phyloP scores from a whole-genome alignment of 2,113 vertebrate species.

The Tragelaphus imberbis region DNA sequence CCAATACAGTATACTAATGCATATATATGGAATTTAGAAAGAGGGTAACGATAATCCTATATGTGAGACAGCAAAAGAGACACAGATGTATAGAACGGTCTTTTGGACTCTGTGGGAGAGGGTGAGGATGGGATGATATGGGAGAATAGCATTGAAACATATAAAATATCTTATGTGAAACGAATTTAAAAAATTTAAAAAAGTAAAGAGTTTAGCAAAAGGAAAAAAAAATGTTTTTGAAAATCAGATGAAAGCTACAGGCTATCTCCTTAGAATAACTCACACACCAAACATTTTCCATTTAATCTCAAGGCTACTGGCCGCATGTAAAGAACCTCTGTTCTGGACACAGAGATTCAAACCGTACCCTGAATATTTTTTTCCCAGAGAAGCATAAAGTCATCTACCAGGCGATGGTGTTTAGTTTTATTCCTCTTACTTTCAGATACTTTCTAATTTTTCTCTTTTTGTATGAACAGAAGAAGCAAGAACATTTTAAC shows the following conservation, averaged over 20 bases:
- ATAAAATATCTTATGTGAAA: too few relatives aligned
- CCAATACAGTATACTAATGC: too few relatives aligned
- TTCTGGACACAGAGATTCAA: neutral
- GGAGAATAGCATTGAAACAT: too few relatives aligned
- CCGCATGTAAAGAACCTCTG: fast-evolving
- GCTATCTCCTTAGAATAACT: neutral
- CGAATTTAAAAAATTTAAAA: too few relatives aligned
- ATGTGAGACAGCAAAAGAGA: too few relatives aligned
- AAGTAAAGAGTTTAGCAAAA: too few relatives aligned
- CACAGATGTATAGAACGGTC: too few relatives aligned
- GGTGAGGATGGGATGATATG: too few relatives aligned
- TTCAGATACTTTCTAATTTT: neutral
- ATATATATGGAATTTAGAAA: too few relatives aligned
- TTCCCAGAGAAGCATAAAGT: neutral
- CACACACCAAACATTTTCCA: neutral
- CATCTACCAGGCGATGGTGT: neutral
- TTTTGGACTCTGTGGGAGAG: too few relatives aligned
- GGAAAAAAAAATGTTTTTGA: neutral
- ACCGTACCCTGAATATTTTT: neutral
- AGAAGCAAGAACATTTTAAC: neutral
- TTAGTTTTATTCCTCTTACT: neutral
- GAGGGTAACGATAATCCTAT: fast-evolving
- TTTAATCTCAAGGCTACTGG: neutral
- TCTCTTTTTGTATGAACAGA: neutral
- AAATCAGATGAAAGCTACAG: neutral